Base-by-base conservation (phyloP, 2,888 invertebrate species). In the Dolichomitus sp. region DNA sequence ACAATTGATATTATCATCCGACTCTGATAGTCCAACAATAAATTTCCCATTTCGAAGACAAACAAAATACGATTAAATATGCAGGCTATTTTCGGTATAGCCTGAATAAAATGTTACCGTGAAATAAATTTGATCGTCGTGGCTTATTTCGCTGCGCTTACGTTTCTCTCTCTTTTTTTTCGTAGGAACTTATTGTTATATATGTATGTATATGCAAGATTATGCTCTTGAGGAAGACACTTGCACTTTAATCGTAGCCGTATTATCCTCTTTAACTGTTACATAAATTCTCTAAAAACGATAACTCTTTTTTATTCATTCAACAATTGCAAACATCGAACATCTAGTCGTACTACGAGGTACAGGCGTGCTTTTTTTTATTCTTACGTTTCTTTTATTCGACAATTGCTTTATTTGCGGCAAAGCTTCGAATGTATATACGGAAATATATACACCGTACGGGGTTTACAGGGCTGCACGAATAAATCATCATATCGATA, bases 121-220 rank as follows among this genome's bases (percentile, higher is more conserved):
- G 2, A 14, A 54, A 37, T 7, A 33, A 40, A 61, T 59, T 30
- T 30, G 33, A 37, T 61, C 37, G 37, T 61, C 33, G 61, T 37
- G 37, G 37, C 37, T 37, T 61, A 61, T 37, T 40, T 17, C 9
- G 37, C 61, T 33, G 59, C 33, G 12, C 17, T 37, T 52, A 23
- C 23, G 4, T 4, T 59, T 37, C 4, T 61, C 27, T 61, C 19
- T 14, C 40, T 69, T 42, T 54, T 48, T 63, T 77, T 27, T 66
- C 61, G 75, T 83, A 83, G 80, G 80, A 83, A 83, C 83, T 83
- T 76, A 75, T 75, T 65, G 61, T 61, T 69, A n/a, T 27, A n/a
- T 27, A 61, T 17, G 61, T 61, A 37, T 61, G 37, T 79, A 72
- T 45, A 54, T 73, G 79, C 77, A 77, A 77, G 66, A 83, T 59